A percentile compares a stretch with the other conserved stretches of the same genome.
These are phyloP conservation scores for Pardalotus punctatus DNA, from an alignment of 2,113 vertebrate genomes.

Conservation along the genomic window DNA sequence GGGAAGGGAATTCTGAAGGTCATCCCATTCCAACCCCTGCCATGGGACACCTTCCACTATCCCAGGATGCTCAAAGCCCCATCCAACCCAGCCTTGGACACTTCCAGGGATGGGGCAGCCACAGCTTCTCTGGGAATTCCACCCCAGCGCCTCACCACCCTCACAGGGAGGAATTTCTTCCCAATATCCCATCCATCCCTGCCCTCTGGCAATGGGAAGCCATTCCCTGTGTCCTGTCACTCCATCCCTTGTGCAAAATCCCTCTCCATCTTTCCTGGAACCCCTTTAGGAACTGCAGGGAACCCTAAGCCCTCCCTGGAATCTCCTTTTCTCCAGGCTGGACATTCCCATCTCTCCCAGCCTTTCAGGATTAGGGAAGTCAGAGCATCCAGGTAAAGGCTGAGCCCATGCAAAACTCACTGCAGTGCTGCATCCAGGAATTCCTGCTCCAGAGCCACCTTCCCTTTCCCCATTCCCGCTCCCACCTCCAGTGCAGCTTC, in stretches of 20 bases:
- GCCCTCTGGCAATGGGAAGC: neutral
- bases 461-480: neutral
- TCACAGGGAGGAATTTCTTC: fast-evolving
- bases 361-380: neutral
- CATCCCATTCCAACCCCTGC: neutral
- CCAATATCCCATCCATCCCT: fast-evolving
- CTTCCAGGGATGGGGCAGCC: neutral
- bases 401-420: neutral
- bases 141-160: fast-evolving
- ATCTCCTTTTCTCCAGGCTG: neutral
- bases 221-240: neutral
- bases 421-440: neutral
- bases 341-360: neutral
- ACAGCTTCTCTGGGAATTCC: neutral
- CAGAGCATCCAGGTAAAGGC: neutral
- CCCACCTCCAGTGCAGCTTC: neutral
- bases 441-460: neutral
- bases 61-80: neutral
- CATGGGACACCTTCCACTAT: neutral
- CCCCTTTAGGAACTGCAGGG: neutral
- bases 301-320: fast-evolving
- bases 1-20: neutral
- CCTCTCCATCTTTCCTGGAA: neutral
- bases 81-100: fast-evolving
- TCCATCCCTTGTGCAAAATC: fast-evolving